Conservation (phyloP, 2,113 vertebrate genomes). For the Collichthys lucidus region DNA sequence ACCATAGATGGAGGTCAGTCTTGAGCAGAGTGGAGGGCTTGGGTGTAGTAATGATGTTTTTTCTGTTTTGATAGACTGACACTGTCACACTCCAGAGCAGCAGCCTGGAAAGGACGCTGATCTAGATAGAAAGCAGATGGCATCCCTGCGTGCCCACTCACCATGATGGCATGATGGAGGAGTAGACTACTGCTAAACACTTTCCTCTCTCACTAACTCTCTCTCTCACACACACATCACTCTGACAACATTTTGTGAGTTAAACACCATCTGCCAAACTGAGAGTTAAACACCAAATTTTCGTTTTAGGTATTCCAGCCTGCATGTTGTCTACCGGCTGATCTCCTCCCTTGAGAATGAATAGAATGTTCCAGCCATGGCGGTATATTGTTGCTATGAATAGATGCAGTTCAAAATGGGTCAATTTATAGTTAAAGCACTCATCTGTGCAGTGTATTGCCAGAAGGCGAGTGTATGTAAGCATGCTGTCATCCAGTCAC, state of each 20-base stretch:
- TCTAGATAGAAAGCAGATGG: conserved; percentile 75
- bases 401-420: conserved; percentile 81
- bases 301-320: conserved; percentile 16
- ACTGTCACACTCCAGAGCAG: conserved; percentile 54
- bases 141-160: conserved; percentile 60
- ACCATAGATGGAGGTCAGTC: conserved; percentile 11
- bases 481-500: conserved; percentile 80
- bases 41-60: conserved; percentile 1
- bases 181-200: conserved; percentile 22
- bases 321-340: conserved; percentile 41
- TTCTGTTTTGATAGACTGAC: conserved; percentile 52
- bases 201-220: conserved; percentile 1
- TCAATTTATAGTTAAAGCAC: conserved; percentile 81
- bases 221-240: not conserved
- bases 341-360: conserved; percentile 54
- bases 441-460: conserved; percentile 79
- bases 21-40: conserved; percentile 17
- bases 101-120: conserved; percentile 58
- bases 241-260: conserved; percentile 43
- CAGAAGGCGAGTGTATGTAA: conserved; percentile 81
- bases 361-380: conserved; percentile 64
- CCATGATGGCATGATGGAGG: conserved; percentile 37
- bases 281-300: conserved; percentile 16
- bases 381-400: conserved; percentile 76
- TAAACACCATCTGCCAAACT: conserved; percentile 55